These are phyloP conservation scores for Chloroceryle aenea DNA, from an alignment of 2,113 vertebrate species.

Conservation along the genomic window DNA sequence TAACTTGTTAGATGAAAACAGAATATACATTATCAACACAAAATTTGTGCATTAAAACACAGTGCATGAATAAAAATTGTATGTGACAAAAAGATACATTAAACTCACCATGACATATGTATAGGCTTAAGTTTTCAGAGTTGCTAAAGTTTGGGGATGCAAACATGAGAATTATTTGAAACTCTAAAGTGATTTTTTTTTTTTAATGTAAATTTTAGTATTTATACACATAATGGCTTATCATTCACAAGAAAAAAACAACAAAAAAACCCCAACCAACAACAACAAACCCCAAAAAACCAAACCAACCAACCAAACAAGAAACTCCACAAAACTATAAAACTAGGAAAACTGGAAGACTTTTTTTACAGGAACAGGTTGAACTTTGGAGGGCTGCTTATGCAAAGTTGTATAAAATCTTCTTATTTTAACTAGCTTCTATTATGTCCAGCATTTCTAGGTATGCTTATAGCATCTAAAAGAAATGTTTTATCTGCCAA, in stretches of 20 bases:
- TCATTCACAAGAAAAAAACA: background rate
- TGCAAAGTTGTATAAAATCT: background rate
- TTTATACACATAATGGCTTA: background rate
- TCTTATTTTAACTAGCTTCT: background rate
- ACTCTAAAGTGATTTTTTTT: background rate
- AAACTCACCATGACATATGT: background rate
- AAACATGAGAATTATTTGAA: background rate
- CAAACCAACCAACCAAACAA: background rate
- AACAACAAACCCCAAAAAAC: too few relatives aligned
- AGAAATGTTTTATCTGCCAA: background rate
- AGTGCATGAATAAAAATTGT: background rate
- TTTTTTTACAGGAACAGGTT: background rate
- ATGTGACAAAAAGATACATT: background rate
- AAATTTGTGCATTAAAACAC: background rate
- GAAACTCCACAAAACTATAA: background rate
- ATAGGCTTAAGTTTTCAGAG: background rate
- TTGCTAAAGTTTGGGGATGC: background rate
- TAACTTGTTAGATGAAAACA: background rate
- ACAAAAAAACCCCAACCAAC: background rate
- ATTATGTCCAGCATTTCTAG: background rate
- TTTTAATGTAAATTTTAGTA: background rate
- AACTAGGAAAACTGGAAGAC: background rate
- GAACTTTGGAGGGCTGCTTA: background rate
- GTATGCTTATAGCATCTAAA: background rate
- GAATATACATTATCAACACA: background rate